Base-by-base conservation (phyloP, 2,888 invertebrate species). In the Plagodis dolabraria region DNA sequence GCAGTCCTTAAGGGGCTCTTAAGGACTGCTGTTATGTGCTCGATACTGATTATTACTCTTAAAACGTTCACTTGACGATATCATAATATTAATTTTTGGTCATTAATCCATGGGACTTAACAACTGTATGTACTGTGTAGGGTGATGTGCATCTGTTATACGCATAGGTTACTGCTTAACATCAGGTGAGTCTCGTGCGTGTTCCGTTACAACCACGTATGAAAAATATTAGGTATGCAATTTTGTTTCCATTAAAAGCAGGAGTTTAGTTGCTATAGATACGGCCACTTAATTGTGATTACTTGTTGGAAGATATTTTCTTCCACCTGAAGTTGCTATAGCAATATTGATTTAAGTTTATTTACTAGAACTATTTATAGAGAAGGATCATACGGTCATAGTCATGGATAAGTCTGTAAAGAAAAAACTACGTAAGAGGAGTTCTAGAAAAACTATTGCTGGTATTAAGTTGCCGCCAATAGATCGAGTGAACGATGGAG, bases 381-480 rank as follows among this genome's bases (percentile, higher is more conserved):
- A 48, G 43, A 52, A 48, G 43, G 51, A 56, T 10, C 22, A 8
- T 2, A 35, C 36, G 36, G 42, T 40, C 50, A 22, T 11, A 63
- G 51, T 36, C 4, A 77, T 74, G 70, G 67, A 70, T 34, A 63
- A 50, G 53, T 9, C 53, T 7, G 65, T 60, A 64, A 82, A 76
- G 67, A 86, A 82, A 65, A 84, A 80, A 55, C 59, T 64, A 55
- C 61, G 69, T 10, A 85, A 77, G 74, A 83, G 76, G 52, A 66
- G 64, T 47, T 68, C 75, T 6, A 83, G 83, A 63, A 89, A 85
- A 77, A 74, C 76, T 6, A 70, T 83, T 5, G 82, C 76, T 4
- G 84, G 84, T 10, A 80, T 90, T 45, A 92, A 89, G 70, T 70
- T 92, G 35, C 92, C 92, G 33, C 88, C 88, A 0, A 87, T 92